phyloP scores from a whole-genome alignment of 2,888 invertebrate genomes.

The Torymus aiolomorphi region DNA sequence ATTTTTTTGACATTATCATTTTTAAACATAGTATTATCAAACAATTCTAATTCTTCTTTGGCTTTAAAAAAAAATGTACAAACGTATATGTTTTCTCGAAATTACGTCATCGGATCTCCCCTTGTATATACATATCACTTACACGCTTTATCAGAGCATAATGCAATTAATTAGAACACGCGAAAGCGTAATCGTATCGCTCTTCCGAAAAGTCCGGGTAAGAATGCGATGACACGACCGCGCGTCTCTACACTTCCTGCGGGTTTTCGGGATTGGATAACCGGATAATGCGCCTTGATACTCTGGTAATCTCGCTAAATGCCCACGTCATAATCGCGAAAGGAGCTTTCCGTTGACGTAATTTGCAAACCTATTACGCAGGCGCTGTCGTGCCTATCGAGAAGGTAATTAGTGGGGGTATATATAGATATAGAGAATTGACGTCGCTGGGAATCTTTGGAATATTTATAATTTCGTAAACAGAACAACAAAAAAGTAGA shows the following conservation, averaged over 20 bases:
- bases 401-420: neutral
- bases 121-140: neutral
- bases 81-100: no score
- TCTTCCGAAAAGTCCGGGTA: neutral
- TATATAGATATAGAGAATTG: neutral
- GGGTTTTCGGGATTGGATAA: no score
- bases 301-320: no score
- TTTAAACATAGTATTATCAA: no score
- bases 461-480: no score
- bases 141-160: neutral
- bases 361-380: neutral
- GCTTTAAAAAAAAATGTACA: no score
- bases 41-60: no score
- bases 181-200: slow-evolving; percentile 9
- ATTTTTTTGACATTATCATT: no score
- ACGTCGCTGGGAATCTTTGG: no score
- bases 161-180: neutral
- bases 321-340: neutral
- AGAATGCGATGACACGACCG: slow-evolving; percentile 1
- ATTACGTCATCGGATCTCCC: no score
- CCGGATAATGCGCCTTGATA: no score
- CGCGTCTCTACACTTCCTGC: neutral
- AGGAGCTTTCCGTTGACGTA: slow-evolving; percentile 29
- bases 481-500: no score
- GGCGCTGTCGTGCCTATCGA: neutral